Evolutionary conservation across 2,113 vertebrate species (phyloP).

Genomic region (Myotis brandtii): DNA sequence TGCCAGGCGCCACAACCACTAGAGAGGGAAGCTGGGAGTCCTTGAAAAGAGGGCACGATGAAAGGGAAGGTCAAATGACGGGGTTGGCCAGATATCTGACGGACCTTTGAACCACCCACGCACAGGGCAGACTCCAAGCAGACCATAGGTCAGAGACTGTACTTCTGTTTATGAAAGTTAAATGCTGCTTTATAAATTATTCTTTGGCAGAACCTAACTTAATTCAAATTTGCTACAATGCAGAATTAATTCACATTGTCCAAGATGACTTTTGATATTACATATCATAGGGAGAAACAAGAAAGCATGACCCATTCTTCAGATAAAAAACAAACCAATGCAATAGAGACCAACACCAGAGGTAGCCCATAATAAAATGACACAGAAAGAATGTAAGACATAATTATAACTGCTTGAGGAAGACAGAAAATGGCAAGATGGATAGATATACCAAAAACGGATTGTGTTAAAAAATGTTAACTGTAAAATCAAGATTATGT

Average conservation of each 20-base stretch:
- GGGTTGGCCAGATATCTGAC: neutral
- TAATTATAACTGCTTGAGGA: neutral
- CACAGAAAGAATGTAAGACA: neutral
- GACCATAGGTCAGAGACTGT: neutral
- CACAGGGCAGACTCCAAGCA: neutral
- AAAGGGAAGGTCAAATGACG: neutral
- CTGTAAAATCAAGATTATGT: neutral
- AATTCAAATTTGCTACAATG: neutral
- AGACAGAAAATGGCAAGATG: neutral
- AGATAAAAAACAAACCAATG: neutral
- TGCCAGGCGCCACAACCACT: neutral
- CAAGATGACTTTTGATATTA: neutral
- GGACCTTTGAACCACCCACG: neutral
- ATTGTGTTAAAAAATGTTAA: neutral
- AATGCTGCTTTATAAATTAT: neutral
- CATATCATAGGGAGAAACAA: neutral
- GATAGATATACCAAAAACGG: neutral
- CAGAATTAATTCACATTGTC: neutral
- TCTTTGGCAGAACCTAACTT: neutral
- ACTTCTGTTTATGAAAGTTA: neutral
- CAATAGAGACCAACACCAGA: neutral
- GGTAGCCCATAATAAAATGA: neutral
- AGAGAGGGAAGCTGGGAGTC: neutral
- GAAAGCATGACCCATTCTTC: neutral
- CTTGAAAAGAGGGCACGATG: neutral